A percentile compares a stretch with the other conserved stretches of the same genome.
phyloP scores from a whole-genome alignment of 2,888 invertebrate species.

The Dicyrtomina minuta region DNA sequence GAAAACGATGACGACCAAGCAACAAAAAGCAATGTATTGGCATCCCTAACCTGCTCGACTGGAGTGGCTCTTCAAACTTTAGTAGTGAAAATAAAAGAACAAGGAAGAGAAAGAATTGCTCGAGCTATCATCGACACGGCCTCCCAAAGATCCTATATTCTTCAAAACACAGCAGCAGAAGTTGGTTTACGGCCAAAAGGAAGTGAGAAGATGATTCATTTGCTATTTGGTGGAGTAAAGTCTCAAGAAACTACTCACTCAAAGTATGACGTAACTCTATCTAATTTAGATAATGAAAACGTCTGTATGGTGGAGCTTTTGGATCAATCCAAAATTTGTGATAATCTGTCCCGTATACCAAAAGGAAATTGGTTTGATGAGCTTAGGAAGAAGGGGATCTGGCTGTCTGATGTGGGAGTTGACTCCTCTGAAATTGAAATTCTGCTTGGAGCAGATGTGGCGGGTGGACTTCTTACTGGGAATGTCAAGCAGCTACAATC shows the following conservation, averaged over 20 bases:
- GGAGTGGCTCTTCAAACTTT: slow-evolving; percentile 10
- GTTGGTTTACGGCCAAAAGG: neutral
- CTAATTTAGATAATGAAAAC: neutral
- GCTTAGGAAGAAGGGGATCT: neutral
- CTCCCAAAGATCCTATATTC: slow-evolving; percentile 19
- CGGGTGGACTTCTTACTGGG: slow-evolving; percentile 7
- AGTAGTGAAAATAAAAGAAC: neutral
- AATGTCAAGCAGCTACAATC: neutral
- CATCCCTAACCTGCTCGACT: neutral
- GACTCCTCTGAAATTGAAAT: slow-evolving; percentile 1
- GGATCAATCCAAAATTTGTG: slow-evolving; percentile 18
- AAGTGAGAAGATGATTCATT: neutral
- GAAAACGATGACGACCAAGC: neutral
- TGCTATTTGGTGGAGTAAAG: slow-evolving; percentile 20
- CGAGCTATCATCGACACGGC: slow-evolving; percentile 16
- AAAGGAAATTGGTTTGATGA: no score
- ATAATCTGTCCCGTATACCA: slow-evolving; percentile 3
- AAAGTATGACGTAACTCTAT: neutral
- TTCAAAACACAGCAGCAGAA: neutral
- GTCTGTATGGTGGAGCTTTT: neutral
- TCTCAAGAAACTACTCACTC: neutral
- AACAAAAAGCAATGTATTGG: neutral
- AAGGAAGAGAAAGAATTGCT: neutral
- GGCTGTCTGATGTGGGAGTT: neutral
- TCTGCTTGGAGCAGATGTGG: slow-evolving; percentile 13